A percentile compares a stretch with the other conserved stretches of the same genome.
phyloP scores from a whole-genome alignment of 2,888 invertebrate genomes.

The Scrobipalpa atriplicella region DNA sequence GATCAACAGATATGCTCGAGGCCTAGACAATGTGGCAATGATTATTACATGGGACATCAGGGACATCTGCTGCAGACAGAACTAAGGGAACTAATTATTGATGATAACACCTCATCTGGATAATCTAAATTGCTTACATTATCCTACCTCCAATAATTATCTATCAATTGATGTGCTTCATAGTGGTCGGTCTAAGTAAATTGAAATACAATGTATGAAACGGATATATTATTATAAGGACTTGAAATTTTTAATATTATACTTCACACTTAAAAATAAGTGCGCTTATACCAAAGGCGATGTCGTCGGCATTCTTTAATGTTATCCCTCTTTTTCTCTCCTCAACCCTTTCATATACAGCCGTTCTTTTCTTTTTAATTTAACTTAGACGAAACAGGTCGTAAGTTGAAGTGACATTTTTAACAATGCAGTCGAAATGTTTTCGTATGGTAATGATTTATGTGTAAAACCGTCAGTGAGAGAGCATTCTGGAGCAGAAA shows the following conservation, averaged over 20 bases:
- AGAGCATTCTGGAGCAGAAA: conserved; percentile 65
- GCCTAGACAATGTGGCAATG: not conserved
- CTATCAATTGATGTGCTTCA: not conserved
- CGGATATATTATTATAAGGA: conserved; percentile 7
- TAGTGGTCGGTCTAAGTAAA: not conserved
- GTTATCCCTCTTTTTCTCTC: conserved; percentile 54
- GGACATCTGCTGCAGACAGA: not conserved
- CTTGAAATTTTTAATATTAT: conserved; percentile 2
- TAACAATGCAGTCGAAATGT: conserved; percentile 80
- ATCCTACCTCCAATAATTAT: not conserved
- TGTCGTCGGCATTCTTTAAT: conserved; percentile 71
- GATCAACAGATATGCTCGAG: not conserved
- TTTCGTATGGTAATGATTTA: conserved; percentile 82
- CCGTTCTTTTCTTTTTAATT: conserved; percentile 70
- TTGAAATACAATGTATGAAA: not conserved
- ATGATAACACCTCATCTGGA: conserved; percentile 32
- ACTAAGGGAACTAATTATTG: not conserved
- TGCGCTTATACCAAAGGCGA: conserved; percentile 36
- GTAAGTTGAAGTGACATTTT: conserved; percentile 81
- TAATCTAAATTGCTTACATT: conserved; percentile 2
- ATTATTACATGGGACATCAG: not conserved
- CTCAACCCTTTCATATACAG: conserved; percentile 51
- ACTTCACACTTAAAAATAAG: conserved; percentile 10
- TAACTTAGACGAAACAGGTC: conserved; percentile 77
- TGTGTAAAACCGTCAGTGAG: conserved; percentile 71